Percentiles rank a stretch among this genome's conserved stretches.
Evolutionary conservation across 2,113 vertebrate species (phyloP).

Genomic region (Thermophis baileyi): DNA sequence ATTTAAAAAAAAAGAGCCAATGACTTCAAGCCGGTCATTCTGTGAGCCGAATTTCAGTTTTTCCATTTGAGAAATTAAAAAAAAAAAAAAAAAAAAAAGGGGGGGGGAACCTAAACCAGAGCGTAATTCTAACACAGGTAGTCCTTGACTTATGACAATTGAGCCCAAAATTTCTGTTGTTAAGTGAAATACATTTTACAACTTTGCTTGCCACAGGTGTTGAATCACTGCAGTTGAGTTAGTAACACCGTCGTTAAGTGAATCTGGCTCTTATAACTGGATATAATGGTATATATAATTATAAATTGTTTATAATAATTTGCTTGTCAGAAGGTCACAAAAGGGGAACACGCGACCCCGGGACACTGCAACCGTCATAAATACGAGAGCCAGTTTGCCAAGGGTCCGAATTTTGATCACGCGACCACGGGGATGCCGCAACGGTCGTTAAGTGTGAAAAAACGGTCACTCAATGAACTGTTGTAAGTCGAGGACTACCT

Average conservation of each 20-base stretch:
- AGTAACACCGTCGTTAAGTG: neutral
- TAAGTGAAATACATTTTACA: neutral
- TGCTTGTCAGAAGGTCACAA: no score
- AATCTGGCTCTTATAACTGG: neutral
- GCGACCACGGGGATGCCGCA: rapidly evolving
- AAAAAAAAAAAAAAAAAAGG: no score
- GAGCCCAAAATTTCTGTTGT: neutral
- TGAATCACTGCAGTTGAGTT: neutral
- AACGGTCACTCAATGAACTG: no score
- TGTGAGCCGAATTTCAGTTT: neutral
- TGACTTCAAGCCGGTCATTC: neutral
- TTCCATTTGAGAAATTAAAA: neutral
- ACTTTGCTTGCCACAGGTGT: neutral
- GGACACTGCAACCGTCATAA: no score
- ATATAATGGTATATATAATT: no score
- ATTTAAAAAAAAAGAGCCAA: neutral
- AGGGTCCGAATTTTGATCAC: no score
- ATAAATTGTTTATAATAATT: no score
- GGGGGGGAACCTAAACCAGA: neutral
- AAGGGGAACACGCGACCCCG: no score
- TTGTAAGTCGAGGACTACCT: no score
- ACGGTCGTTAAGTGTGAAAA: no score
- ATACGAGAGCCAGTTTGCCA: no score
- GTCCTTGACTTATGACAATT: neutral
- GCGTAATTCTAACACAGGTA: neutral